These are phyloP conservation scores for Diplolepis rosae DNA, from an alignment of 2,888 invertebrate species.

Conservation along the genomic window DNA sequence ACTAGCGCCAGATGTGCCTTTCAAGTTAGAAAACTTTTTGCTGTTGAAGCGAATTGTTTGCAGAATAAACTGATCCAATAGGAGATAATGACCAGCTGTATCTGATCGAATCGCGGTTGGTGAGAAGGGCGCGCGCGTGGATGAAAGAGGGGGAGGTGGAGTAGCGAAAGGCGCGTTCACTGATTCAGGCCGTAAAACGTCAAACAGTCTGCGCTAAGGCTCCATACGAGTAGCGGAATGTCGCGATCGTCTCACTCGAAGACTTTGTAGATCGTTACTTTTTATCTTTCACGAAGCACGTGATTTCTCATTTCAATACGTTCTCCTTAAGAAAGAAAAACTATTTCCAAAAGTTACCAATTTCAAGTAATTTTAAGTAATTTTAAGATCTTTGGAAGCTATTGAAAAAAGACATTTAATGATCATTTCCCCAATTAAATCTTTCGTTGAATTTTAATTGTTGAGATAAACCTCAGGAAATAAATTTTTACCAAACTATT, in stretches of 20 bases:
- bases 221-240: constrained; percentile 40
- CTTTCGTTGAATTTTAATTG: not conserved
- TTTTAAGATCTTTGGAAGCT: no score
- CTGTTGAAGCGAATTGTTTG: constrained; percentile 24
- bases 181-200: constrained; percentile 31
- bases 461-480: not conserved
- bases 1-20: not conserved
- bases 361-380: not conserved
- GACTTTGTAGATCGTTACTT: not conserved
- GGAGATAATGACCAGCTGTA: not conserved
- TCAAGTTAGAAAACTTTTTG: not conserved
- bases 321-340: not conserved
- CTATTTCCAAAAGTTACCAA: not conserved
- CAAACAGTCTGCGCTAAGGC: constrained; percentile 56
- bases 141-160: constrained; percentile 14
- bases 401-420: not conserved
- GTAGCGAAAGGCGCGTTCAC: constrained; percentile 31
- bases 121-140: constrained; percentile 29
- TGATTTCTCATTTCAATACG: not conserved
- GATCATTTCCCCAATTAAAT: not conserved
- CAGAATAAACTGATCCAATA: not conserved
- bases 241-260: not conserved
- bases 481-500: not conserved
- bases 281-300: not conserved
- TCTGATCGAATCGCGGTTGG: constrained; percentile 31